These are phyloP conservation scores for Plecturocebus donacophilus DNA, from an alignment of 2,113 vertebrate species.

Conservation along the genomic window DNA sequence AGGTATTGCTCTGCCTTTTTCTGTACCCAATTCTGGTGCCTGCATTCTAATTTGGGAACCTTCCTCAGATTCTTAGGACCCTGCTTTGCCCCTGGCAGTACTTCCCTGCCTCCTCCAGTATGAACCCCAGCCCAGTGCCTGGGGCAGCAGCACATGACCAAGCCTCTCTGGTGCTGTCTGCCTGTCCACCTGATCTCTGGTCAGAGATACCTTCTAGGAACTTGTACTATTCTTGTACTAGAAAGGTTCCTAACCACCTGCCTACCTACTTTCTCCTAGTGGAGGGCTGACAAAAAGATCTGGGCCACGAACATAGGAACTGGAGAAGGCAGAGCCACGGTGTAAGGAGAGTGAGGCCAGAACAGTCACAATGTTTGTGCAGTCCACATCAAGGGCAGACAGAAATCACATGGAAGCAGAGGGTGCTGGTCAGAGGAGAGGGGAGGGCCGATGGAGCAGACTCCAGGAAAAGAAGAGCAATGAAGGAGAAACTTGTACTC, in stretches of 20 bases:
- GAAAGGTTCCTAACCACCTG: background rate
- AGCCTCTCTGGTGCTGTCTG: background rate
- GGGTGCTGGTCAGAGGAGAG: background rate
- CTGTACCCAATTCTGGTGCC: background rate
- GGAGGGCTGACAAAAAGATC: background rate
- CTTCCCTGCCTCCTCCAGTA: background rate
- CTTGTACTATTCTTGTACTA: background rate
- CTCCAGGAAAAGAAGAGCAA: background rate
- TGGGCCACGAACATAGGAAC: accelerated
- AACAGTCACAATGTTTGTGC: accelerated
- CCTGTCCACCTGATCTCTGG: background rate
- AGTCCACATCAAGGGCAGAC: background rate
- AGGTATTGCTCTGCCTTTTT: background rate
- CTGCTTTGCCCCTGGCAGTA: background rate
- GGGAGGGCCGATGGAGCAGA: background rate
- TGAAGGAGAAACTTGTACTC: background rate
- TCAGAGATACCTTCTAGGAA: background rate
- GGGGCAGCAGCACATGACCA: background rate
- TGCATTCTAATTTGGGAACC: background rate
- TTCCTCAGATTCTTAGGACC: background rate
- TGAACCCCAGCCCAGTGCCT: background rate
- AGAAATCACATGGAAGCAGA: background rate
- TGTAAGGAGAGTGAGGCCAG: background rate
- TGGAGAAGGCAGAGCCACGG: background rate
- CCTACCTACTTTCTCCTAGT: background rate